Conservation (phyloP, 2,888 invertebrate species). For the Polyommatus iphigenia region DNA sequence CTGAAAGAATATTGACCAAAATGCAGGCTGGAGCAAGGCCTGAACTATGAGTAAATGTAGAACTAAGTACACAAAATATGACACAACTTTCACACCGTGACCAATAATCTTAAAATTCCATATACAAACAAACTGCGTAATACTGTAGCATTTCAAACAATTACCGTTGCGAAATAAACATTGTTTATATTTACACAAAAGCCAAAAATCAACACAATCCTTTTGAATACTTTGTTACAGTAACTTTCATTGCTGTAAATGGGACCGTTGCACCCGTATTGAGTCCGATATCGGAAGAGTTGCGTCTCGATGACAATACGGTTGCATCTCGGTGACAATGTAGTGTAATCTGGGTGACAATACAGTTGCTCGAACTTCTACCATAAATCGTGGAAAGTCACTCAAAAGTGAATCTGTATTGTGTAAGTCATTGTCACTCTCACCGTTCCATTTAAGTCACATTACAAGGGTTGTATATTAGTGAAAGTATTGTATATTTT, state of each 20-base stretch:
- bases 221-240: constrained; percentile 40
- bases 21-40: too few relatives aligned
- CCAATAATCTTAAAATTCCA: not conserved
- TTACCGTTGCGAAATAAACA: constrained; percentile 4
- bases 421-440: not conserved
- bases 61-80: too few relatives aligned
- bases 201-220: not conserved
- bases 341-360: not conserved
- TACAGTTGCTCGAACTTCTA: not conserved
- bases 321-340: not conserved
- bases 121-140: constrained; percentile 20
- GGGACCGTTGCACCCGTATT: not conserved
- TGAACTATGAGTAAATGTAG: too few relatives aligned
- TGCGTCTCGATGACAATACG: not conserved
- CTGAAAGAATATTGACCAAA: too few relatives aligned
- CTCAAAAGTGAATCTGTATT: constrained; percentile 13
- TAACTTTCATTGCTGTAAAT: constrained; percentile 12
- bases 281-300: not conserved
- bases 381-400: constrained; percentile 7
- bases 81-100: not conserved
- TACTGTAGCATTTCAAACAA: constrained; percentile 14
- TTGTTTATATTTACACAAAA: constrained; percentile 18
- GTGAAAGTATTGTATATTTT: not conserved
- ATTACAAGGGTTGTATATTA: constrained; percentile 7
- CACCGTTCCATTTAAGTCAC: constrained; percentile 1